These are phyloP conservation scores for Sebastes steindachneri DNA, from an alignment of 2,797 vertebrate species.

Conservation along the genomic window DNA sequence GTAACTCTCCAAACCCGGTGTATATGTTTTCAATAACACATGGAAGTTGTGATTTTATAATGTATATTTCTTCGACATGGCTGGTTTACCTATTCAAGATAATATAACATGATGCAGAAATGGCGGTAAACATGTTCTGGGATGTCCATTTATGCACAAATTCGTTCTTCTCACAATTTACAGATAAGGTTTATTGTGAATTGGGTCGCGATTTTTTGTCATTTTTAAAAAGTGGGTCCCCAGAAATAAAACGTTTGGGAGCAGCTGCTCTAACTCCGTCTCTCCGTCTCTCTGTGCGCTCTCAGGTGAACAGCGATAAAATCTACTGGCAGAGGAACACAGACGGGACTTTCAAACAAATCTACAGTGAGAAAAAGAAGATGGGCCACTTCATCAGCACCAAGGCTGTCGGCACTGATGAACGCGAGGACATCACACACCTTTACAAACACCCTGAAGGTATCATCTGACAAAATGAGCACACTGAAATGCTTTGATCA, in stretches of 20 bases:
- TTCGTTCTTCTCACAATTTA: no score
- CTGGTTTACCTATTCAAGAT: background rate
- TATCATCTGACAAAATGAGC: slow-evolving; percentile 36
- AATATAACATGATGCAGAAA: background rate
- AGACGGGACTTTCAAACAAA: slow-evolving; percentile 86
- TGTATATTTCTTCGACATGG: background rate
- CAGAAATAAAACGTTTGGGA: background rate
- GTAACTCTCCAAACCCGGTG: no score
- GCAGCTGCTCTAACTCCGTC: background rate
- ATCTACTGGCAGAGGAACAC: slow-evolving; percentile 90
- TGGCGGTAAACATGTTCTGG: no score
- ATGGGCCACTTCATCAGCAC: slow-evolving; percentile 90
- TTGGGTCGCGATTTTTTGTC: no score
- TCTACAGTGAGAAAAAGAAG: slow-evolving; percentile 87
- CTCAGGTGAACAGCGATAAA: slow-evolving; percentile 94
- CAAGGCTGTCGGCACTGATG: slow-evolving; percentile 87
- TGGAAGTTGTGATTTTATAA: background rate
- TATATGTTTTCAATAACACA: no score
- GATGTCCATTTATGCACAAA: no score
- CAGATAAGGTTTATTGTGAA: no score
- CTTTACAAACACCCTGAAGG: slow-evolving; percentile 92
- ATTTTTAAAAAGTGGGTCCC: background rate
- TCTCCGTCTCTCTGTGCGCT: background rate
- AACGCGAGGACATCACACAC: slow-evolving; percentile 85
- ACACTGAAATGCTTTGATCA: background rate